Percentiles rank a stretch among this genome's conserved stretches.
These are phyloP conservation scores for Amphipyra tragopoginis DNA, from an alignment of 2,888 invertebrate genomes.

Conservation along the genomic window DNA sequence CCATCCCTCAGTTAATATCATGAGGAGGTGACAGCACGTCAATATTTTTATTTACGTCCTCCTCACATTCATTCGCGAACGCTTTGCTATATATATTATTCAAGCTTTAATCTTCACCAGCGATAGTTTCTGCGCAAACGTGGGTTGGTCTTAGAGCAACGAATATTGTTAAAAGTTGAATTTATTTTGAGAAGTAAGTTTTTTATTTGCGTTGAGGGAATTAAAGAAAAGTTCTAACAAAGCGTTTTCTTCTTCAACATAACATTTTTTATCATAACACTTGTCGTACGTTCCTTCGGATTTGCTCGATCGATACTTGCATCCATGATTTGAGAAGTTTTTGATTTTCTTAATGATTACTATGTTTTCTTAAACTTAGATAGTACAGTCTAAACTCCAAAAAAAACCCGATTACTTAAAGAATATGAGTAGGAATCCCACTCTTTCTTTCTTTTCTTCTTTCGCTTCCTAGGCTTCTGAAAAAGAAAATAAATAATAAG, in stretches of 20 bases:
- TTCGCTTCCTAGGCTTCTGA: too few species aligned
- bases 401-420: too few species aligned
- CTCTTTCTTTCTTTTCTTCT: too few species aligned
- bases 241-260: constrained; percentile 1
- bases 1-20: constrained; percentile 12
- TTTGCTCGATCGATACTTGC: too few species aligned
- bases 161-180: constrained; percentile 32
- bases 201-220: constrained; percentile 26
- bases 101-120: constrained; percentile 62
- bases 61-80: constrained; percentile 45
- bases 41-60: constrained; percentile 61
- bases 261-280: too few species aligned
- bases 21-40: constrained; percentile 37
- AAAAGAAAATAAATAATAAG: too few species aligned
- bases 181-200: constrained; percentile 22
- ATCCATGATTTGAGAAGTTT: too few species aligned
- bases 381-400: too few species aligned
- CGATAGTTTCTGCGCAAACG: constrained; percentile 57
- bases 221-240: constrained; percentile 5
- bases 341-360: too few species aligned
- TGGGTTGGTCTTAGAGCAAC: constrained; percentile 34
- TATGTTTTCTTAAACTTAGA: too few species aligned
- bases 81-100: constrained; percentile 58
- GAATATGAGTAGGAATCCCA: too few species aligned
- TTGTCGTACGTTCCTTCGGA: too few species aligned